phyloP scores from a whole-genome alignment of 2,888 invertebrate genomes.

The Dolomedes plantarius region DNA sequence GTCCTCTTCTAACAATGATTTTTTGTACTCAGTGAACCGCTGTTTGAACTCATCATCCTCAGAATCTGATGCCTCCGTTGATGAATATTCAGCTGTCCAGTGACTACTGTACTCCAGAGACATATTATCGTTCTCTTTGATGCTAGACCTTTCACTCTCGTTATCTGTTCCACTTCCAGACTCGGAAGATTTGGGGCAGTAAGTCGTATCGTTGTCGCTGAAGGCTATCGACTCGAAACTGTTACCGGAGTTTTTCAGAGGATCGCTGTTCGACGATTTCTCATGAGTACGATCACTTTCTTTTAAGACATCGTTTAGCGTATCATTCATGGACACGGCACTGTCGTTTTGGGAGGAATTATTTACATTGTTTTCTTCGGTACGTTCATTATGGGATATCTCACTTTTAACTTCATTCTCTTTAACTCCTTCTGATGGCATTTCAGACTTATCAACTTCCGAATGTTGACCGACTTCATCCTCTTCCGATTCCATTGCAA shows the following conservation, averaged over 20 bases:
- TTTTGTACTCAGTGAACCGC: constrained; percentile 34
- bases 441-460: no score
- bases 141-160: constrained; percentile 24
- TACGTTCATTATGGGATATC: no score
- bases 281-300: not conserved
- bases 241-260: not conserved
- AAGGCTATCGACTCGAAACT: not conserved
- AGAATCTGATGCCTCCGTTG: constrained; percentile 30
- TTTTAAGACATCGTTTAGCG: not conserved
- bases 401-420: not conserved
- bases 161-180: not conserved
- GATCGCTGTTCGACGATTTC: not conserved
- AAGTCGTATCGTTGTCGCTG: constrained; percentile 38
- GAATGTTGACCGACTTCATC: not conserved
- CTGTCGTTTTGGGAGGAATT: not conserved
- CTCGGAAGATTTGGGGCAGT: constrained; percentile 23
- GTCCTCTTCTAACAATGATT: constrained; percentile 34
- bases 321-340: not conserved
- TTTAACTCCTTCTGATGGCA: no score
- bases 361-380: not conserved
- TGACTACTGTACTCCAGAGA: constrained; percentile 55
- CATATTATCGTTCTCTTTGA: constrained; percentile 45
- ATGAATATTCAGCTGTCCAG: constrained; percentile 38
- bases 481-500: not conserved
- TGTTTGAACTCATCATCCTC: constrained; percentile 49